phyloP scores from a whole-genome alignment of 2,797 vertebrate species.

The Chrysolophus pictus region DNA sequence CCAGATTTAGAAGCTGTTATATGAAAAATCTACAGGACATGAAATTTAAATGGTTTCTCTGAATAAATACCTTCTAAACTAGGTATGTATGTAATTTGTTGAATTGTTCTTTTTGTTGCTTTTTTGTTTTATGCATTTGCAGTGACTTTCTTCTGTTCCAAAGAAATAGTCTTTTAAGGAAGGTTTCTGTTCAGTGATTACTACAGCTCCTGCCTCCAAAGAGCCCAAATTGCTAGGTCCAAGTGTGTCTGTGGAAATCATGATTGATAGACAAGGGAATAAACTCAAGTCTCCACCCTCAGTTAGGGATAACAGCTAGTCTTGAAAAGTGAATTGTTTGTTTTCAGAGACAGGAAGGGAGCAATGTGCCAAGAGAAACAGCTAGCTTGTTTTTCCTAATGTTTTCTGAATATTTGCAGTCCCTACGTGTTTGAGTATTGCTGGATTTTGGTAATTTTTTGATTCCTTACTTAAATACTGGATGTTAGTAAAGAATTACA shows the following conservation, averaged over 20 bases:
- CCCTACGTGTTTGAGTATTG: neutral
- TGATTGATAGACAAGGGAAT: neutral
- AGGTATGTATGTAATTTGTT: neutral
- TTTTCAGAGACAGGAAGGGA: fast-evolving
- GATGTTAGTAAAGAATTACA: neutral
- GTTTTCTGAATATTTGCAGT: neutral
- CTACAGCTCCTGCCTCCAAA: neutral
- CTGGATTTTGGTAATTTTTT: neutral
- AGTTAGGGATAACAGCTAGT: neutral
- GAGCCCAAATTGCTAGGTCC: neutral
- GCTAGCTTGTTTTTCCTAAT: neutral
- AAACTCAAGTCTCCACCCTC: neutral
- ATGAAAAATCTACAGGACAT: neutral
- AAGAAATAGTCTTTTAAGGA: neutral
- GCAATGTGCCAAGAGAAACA: neutral
- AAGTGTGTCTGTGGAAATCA: neutral
- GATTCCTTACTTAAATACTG: neutral
- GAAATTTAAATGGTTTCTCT: neutral
- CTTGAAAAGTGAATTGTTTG: neutral
- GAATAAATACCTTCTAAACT: neutral
- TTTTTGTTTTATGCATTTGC: neutral
- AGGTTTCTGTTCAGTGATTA: neutral
- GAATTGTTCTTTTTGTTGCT: neutral
- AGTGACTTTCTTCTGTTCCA: neutral
- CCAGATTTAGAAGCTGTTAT: neutral